Base-by-base conservation (phyloP, 2,888 invertebrate species). In the Galeruca laticollis region DNA sequence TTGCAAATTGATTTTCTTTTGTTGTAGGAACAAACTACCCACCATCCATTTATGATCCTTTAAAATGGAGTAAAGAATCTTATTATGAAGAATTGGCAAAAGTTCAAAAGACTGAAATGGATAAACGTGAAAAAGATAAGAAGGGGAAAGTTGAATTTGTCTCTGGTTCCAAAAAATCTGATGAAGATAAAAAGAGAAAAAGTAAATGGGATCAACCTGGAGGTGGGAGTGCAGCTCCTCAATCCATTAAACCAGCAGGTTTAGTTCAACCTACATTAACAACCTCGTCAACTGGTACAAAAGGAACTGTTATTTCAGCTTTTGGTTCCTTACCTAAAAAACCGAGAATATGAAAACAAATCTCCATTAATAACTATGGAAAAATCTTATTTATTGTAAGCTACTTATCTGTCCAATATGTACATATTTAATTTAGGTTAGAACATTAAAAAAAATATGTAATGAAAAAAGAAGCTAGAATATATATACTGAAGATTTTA, bases 201-300 rank as follows among this genome's bases (percentile, higher is more conserved):
- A 95, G 95, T 2, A 96, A 96, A 84, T 96, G 96, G 96, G 96
- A 96, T 86, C 95, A 95, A 83, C 94, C 95, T 0, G 92, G 91
- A 2, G 92, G 91, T 2, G 88, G 91, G 59, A 87, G 89, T 47
- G 83, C 87, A n/a, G 80, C 88, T 20, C 87, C 88, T 33, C 59
- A 51, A 33, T 33, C 87, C 10, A 88, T 91, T 31, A 92, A 92
- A 80, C 90, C 92, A 61, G 90, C 91, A 0, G 90, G 93, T 1
- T 86, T 93, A 9, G 88, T 94, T 9, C 92, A 92, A 81, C 91
- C 92, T 8, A 91, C 94, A 0, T 86, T 95, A 47, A 94, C 95
- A 0, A 91, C 92, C 11, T 93, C 92, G 57, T 93, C 93, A 0
- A 94, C 96, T 0, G 96, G 96, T 47, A 96, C 96, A 2, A 97